Percentiles rank a stretch among this genome's conserved stretches.
These are phyloP conservation scores for Nesidiocoris tenuis DNA, from an alignment of 2,888 invertebrate species.

Conservation along the genomic window DNA sequence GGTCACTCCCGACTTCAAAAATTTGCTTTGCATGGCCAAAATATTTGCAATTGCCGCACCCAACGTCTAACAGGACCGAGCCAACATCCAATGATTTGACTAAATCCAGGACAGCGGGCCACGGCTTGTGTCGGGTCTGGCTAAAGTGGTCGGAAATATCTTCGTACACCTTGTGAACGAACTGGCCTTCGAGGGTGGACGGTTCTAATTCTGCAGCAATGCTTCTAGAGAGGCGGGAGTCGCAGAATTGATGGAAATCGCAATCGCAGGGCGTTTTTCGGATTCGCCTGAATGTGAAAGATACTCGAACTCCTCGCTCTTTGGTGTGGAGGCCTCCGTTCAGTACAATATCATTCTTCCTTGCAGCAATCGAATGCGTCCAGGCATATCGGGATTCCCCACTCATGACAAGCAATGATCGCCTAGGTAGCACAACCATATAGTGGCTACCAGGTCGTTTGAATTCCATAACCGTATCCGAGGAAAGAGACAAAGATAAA, in stretches of 20 bases:
- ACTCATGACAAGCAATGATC: constrained; percentile 78
- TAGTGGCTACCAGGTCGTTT: constrained; percentile 61
- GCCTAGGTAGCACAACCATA: constrained; percentile 65
- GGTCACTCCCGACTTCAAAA: constrained; percentile 77
- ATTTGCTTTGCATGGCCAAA: constrained; percentile 57
- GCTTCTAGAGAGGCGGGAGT: constrained; percentile 56
- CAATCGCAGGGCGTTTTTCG: constrained; percentile 64
- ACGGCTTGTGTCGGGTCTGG: constrained; percentile 87
- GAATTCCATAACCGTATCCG: constrained; percentile 87
- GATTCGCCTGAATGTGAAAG: constrained; percentile 80
- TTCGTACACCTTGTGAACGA: constrained; percentile 89
- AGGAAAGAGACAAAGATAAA: constrained; percentile 79
- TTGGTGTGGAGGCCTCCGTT: constrained; percentile 60
- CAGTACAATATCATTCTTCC: constrained; percentile 73
- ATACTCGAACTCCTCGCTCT: constrained; percentile 64
- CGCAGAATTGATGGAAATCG: constrained; percentile 65
- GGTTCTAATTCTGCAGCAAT: constrained; percentile 53
- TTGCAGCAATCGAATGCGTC: constrained; percentile 84
- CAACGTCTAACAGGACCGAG: constrained; percentile 82
- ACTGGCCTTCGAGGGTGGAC: constrained; percentile 66
- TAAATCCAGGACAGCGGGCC: constrained; percentile 88
- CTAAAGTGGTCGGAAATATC: constrained; percentile 93
- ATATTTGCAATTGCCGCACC: constrained; percentile 99
- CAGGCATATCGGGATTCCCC: constrained; percentile 79
- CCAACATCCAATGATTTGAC: constrained; percentile 65